A percentile compares a stretch with the other conserved stretches of the same genome.
Evolutionary conservation across 2,888 invertebrate genomes (phyloP).

Genomic region (Congeria kusceri): DNA sequence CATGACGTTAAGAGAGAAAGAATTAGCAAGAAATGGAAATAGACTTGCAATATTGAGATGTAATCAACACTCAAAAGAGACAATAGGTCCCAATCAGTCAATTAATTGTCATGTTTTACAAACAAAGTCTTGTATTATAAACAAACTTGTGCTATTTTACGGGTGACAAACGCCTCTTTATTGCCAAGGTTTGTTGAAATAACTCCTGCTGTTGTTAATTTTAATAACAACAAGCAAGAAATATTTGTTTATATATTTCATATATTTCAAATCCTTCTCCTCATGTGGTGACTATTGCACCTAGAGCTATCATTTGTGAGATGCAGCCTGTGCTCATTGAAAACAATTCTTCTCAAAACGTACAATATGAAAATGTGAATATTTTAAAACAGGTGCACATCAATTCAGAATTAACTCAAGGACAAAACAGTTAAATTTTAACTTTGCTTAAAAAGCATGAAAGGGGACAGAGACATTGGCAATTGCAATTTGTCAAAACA

Average conservation of each 20-base stretch:
- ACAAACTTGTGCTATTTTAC: not conserved
- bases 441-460: not conserved
- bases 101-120: not conserved
- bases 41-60: too few species aligned
- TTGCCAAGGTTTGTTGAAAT: conserved; percentile 4
- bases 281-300: not conserved
- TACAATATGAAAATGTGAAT: not conserved
- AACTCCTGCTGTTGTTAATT: not conserved
- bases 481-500: not conserved
- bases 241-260: not conserved
- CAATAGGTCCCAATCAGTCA: conserved; percentile 1
- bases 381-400: not conserved
- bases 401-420: not conserved
- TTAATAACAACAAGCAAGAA: not conserved
- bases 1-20: too few species aligned
- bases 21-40: too few species aligned
- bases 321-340: conserved; percentile 1
- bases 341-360: not conserved
- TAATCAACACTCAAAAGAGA: too few species aligned
- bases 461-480: conserved; percentile 1
- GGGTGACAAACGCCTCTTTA: not conserved
- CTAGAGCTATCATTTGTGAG: conserved; percentile 1
- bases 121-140: not conserved
- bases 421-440: not conserved
- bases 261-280: not conserved